These are phyloP conservation scores for Empis stercorea DNA, from an alignment of 2,888 invertebrate genomes.

Conservation along the genomic window DNA sequence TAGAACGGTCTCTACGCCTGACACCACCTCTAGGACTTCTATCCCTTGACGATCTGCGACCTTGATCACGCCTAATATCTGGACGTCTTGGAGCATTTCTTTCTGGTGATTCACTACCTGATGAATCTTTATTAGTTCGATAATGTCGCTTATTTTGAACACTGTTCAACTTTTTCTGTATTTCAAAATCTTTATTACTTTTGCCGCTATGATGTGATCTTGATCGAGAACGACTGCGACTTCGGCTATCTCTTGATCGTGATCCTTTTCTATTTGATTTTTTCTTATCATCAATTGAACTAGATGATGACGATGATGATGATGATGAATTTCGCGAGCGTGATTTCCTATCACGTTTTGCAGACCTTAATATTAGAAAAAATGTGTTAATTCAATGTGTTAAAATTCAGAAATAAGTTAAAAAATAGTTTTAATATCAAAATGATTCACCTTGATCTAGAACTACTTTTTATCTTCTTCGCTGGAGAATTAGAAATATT, in stretches of 20 bases:
- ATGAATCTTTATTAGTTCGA: constrained; percentile 72
- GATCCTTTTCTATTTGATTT: constrained; percentile 8
- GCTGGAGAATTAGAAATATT: constrained; percentile 4
- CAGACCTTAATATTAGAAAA: constrained; percentile 11
- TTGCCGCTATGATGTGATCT: not conserved
- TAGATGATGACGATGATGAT: constrained; percentile 15
- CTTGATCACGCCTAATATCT: constrained; percentile 18
- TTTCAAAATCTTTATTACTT: constrained; percentile 44
- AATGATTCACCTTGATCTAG: constrained; percentile 9
- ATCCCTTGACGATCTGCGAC: constrained; percentile 19
- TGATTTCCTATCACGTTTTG: constrained; percentile 17
- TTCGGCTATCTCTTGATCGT: constrained; percentile 1
- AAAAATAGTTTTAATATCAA: no score
- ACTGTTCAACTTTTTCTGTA: constrained; percentile 63
- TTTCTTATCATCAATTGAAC: constrained; percentile 24
- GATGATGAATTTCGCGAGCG: constrained; percentile 13
- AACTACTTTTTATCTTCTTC: constrained; percentile 11
- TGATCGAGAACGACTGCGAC: constrained; percentile 3
- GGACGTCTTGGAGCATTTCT: constrained; percentile 17
- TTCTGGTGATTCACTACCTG: constrained; percentile 42
- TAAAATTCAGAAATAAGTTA: no score
- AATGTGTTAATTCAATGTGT: not conserved
- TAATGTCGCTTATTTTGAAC: constrained; percentile 82
- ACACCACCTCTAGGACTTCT: constrained; percentile 16
- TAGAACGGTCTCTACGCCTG: constrained; percentile 23